A percentile compares a stretch with the other conserved stretches of the same genome.
phyloP scores from a whole-genome alignment of 1,140 invertebrate species.

The Eulimnadia texana region DNA sequence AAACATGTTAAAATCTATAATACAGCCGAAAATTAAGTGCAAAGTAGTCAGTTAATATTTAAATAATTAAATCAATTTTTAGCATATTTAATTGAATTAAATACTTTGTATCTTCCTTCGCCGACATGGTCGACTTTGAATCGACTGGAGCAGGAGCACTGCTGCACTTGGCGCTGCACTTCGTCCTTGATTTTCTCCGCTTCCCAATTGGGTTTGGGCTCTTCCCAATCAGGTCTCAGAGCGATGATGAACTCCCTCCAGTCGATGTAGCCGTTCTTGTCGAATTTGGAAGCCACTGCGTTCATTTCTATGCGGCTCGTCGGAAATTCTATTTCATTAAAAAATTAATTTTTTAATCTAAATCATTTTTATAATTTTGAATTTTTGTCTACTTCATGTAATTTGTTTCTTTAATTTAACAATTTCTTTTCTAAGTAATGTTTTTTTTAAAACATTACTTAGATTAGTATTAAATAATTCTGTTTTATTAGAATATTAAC shows the following conservation, averaged over 20 bases:
- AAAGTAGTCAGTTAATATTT: no score
- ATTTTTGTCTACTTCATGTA: no score
- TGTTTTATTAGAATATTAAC: no score
- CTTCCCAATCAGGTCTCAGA: conserved; percentile 86
- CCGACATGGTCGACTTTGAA: conserved; percentile 97
- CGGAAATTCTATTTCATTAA: conserved; percentile 69
- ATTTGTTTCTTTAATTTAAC: background rate
- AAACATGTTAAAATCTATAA: no score
- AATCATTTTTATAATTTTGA: no score
- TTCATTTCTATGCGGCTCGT: conserved; percentile 96
- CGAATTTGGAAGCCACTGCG: conserved; percentile 93
- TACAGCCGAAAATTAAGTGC: no score
- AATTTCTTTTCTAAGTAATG: conserved; percentile 18
- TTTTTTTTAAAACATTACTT: conserved; percentile 19
- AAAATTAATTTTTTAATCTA: no score
- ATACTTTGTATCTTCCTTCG: conserved; percentile 94
- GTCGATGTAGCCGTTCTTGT: conserved; percentile 81
- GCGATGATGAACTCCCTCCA: conserved; percentile 98
- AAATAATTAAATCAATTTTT: no score
- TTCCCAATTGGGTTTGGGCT: conserved; percentile 52
- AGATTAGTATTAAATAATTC: no score
- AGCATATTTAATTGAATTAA: conserved; percentile 21
- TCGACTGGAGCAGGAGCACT: conserved; percentile 93
- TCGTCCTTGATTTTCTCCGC: conserved; percentile 95
- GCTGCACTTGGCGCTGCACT: conserved; percentile 78